phyloP scores from a whole-genome alignment of 2,797 vertebrate genomes.

The Distichodus sexfasciatus region DNA sequence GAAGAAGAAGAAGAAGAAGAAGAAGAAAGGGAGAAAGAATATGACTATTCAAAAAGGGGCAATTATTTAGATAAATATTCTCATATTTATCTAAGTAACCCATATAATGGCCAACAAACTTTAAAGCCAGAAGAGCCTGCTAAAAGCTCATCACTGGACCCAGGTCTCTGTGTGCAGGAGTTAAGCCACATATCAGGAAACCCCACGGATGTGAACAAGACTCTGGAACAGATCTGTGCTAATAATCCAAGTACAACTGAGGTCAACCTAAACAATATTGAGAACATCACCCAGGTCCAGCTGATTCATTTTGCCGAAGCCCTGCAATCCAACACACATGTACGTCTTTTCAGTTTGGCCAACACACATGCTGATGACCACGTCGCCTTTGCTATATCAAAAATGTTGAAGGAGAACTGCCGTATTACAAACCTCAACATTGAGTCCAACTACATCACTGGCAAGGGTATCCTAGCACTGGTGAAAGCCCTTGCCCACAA shows the following conservation, averaged over 20 bases:
- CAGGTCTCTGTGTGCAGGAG: conserved; percentile 49
- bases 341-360: conserved; percentile 86
- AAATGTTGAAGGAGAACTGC: conserved; percentile 85
- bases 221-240: conserved; percentile 78
- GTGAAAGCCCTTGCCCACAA: conserved; percentile 85
- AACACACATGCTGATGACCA: conserved; percentile 91
- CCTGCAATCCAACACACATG: conserved; percentile 82
- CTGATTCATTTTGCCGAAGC: conserved; percentile 87
- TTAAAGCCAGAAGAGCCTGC: conserved; percentile 63
- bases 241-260: conserved; percentile 85
- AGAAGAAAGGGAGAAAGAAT: conserved; percentile 47
- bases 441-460: conserved; percentile 95
- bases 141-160: conserved; percentile 65
- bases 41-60: conserved; percentile 40
- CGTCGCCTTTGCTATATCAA: conserved; percentile 84
- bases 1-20: conserved; percentile 48
- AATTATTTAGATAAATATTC: conserved; percentile 37
- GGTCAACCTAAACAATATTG: conserved; percentile 95
- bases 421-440: conserved; percentile 87
- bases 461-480: conserved; percentile 89
- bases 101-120: conserved; percentile 43
- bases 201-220: conserved; percentile 90
- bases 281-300: conserved; percentile 78
- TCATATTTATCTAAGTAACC: not conserved
- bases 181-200: conserved; percentile 77